phyloP scores from a whole-genome alignment of 2,888 invertebrate genomes.

The Chromoteleia sp. region DNA sequence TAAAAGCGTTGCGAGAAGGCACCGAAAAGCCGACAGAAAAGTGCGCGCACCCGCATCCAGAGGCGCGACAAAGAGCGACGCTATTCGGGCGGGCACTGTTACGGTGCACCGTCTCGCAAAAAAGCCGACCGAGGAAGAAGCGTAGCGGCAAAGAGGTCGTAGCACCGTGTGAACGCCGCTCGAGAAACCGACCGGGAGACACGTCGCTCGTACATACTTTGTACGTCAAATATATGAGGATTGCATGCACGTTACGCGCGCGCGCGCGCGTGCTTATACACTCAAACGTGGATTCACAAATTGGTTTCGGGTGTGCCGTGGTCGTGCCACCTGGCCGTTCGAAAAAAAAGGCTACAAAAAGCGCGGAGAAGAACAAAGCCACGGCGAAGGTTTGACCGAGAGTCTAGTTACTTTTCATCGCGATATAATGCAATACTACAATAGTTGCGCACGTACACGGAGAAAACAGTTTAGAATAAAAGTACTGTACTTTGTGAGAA shows the following conservation, averaged over 20 bases:
- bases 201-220: conserved; percentile 43
- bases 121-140: conserved; percentile 25
- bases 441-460: no score
- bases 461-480: no score
- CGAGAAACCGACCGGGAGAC: conserved; percentile 43
- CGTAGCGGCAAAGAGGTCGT: conserved; percentile 40
- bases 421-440: no score
- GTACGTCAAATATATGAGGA: conserved; percentile 44
- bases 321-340: conserved; percentile 17
- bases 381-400: no score
- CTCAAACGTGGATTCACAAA: conserved; percentile 15
- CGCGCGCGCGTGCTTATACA: background rate
- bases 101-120: conserved; percentile 22
- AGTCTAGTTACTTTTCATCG: no score
- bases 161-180: conserved; percentile 50
- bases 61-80: background rate
- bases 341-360: conserved; percentile 2
- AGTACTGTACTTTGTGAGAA: no score
- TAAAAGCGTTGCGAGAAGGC: no score
- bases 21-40: no score
- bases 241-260: conserved; percentile 29
- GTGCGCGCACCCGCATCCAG: background rate
- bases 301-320: conserved; percentile 16
- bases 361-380: background rate
- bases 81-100: conserved; percentile 13